phyloP scores from a whole-genome alignment of 2,888 invertebrate genomes.

The Chirona hameri region DNA sequence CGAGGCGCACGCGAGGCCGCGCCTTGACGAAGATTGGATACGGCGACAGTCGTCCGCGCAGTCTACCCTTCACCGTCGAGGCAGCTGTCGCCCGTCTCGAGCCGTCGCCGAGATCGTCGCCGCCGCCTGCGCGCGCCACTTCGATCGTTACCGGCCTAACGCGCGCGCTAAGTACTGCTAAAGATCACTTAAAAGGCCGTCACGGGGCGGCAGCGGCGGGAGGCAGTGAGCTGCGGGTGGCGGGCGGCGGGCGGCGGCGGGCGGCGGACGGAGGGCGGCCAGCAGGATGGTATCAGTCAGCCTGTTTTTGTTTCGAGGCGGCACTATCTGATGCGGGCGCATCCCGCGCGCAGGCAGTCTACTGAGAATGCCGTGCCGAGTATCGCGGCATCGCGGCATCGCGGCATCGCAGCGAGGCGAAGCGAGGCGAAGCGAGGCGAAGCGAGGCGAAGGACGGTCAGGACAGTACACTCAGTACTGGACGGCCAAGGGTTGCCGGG shows the following conservation, averaged over 20 bases:
- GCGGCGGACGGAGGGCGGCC: neutral
- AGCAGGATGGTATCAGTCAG: too few relatives aligned
- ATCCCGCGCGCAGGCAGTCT: neutral
- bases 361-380: neutral
- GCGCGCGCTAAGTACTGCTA: neutral
- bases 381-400: neutral
- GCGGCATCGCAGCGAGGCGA: neutral
- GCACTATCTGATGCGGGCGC: conserved; percentile 10
- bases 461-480: too few relatives aligned
- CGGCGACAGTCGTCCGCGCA: too few relatives aligned
- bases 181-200: neutral
- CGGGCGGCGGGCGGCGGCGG: neutral
- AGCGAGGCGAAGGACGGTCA: neutral
- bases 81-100: too few relatives aligned
- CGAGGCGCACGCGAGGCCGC: too few relatives aligned
- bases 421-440: neutral
- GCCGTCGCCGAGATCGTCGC: too few relatives aligned
- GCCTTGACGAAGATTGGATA: too few relatives aligned
- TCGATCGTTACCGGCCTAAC: neutral
- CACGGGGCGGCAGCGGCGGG: too few relatives aligned
- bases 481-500: too few relatives aligned
- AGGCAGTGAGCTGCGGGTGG: neutral
- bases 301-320: neutral
- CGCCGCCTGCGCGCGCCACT: neutral
- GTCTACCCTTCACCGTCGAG: too few relatives aligned